These are phyloP conservation scores for Pheucticus melanocephalus DNA, from an alignment of 2,113 vertebrate genomes.

Conservation along the genomic window DNA sequence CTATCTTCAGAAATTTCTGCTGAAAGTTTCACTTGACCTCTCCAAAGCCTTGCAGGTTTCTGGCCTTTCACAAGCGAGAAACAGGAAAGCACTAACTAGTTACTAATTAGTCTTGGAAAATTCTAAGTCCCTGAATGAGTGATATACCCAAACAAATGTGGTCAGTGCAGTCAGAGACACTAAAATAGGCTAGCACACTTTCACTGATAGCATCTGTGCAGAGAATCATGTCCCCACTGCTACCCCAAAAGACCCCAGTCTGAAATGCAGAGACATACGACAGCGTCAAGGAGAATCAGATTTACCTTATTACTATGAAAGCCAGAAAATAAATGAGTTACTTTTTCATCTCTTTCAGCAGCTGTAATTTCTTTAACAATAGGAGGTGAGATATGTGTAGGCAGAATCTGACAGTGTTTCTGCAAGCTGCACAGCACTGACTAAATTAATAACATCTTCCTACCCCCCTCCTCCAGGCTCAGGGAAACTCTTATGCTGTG, in stretches of 20 bases:
- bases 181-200: background rate
- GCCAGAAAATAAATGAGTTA: background rate
- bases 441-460: conserved; percentile 24
- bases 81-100: background rate
- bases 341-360: conserved; percentile 1
- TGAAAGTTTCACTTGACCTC: background rate
- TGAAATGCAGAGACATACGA: background rate
- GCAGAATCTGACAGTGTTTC: conserved; percentile 36
- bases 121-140: background rate
- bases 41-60: background rate
- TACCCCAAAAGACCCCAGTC: background rate
- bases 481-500: background rate
- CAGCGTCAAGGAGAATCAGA: background rate
- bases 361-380: conserved; percentile 28
- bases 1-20: background rate
- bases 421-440: background rate
- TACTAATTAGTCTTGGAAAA: background rate
- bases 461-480: background rate
- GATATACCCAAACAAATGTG: background rate
- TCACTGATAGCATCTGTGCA: background rate
- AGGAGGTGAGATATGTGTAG: conserved; percentile 38
- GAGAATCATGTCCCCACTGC: background rate
- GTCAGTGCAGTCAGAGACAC: background rate
- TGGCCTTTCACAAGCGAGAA: background rate
- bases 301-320: background rate